Percentiles rank a stretch among this genome's conserved stretches.
Evolutionary conservation across 2,797 vertebrate species (phyloP).

Genomic region (Eupleurogrammus muticus): DNA sequence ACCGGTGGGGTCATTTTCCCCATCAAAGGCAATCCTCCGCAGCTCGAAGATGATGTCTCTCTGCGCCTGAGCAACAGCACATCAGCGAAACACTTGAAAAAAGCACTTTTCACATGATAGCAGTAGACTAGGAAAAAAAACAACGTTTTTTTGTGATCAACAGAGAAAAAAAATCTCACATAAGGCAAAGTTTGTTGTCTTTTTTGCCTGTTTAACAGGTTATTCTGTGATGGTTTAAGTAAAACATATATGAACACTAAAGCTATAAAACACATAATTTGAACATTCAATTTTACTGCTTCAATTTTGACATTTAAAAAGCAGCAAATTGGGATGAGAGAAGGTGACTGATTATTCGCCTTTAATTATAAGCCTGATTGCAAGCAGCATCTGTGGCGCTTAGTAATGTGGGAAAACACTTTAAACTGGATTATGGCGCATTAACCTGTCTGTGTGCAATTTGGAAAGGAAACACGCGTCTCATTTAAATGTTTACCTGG

Average conservation of each 20-base stretch:
- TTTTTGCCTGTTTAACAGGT: no score
- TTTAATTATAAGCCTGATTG: neutral
- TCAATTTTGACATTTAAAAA: conserved; percentile 24
- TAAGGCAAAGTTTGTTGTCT: neutral
- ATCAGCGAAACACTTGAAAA: conserved; percentile 13
- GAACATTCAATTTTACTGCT: conserved; percentile 24
- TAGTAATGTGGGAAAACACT: neutral
- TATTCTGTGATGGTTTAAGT: neutral
- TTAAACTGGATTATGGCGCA: neutral
- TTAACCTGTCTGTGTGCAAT: neutral
- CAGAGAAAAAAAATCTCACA: neutral
- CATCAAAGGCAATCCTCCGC: conserved; percentile 96
- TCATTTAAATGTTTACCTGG: conserved; percentile 81
- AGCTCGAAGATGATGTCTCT: conserved; percentile 97
- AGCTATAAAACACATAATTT: conserved; percentile 5
- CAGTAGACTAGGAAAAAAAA: conserved; percentile 18
- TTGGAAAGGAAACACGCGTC: neutral
- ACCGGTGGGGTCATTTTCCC: conserved; percentile 91
- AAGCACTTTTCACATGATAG: conserved; percentile 13
- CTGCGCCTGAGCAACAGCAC: conserved; percentile 86
- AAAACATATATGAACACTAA: neutral
- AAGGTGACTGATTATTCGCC: conserved; percentile 8
- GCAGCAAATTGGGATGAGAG: neutral
- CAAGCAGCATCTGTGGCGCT: neutral
- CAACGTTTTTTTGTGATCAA: conserved; percentile 1